A percentile compares a stretch with the other conserved stretches of the same genome.
These are phyloP conservation scores for Eristalis tenax DNA, from an alignment of 2,888 invertebrate species.

Conservation along the genomic window DNA sequence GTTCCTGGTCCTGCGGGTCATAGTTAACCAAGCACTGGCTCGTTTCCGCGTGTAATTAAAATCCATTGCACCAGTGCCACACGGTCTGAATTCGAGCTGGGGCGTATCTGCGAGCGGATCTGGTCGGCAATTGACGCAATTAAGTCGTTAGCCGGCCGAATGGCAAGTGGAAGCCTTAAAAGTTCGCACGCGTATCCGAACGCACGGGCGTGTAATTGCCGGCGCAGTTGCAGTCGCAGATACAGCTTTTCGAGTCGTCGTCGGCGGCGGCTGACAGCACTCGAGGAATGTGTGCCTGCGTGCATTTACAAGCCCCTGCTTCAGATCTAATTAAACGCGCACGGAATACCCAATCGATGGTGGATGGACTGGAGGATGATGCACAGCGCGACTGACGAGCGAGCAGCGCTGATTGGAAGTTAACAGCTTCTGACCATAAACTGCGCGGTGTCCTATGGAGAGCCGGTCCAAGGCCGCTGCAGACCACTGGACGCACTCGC, in stretches of 20 bases:
- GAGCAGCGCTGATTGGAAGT: conserved; percentile 13
- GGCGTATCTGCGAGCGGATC: conserved; percentile 20
- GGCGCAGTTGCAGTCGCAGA: conserved; percentile 28
- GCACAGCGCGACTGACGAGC: neutral
- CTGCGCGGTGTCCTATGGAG: conserved; percentile 18
- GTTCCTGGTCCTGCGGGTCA: conserved; percentile 21
- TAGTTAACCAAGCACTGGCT: neutral
- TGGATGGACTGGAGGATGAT: conserved; percentile 5
- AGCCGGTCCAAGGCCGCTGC: neutral
- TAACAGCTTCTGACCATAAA: conserved; percentile 49
- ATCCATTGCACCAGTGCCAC: conserved; percentile 54
- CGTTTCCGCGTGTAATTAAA: conserved; percentile 66
- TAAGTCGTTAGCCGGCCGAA: conserved; percentile 55
- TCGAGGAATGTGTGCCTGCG: conserved; percentile 27
- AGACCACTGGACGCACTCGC: neutral
- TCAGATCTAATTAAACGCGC: conserved; percentile 61
- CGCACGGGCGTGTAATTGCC: conserved; percentile 38
- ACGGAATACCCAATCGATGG: conserved; percentile 55
- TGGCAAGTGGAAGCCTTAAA: conserved; percentile 17
- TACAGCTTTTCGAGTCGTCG: conserved; percentile 13
- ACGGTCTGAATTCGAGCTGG: conserved; percentile 18
- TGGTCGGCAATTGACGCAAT: conserved; percentile 56
- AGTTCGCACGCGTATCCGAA: conserved; percentile 60
- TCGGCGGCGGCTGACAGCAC: conserved; percentile 36
- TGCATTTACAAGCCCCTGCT: conserved; percentile 3